These are phyloP conservation scores for Sebastes aleutianus DNA, from an alignment of 2,797 vertebrate species.

Conservation along the genomic window DNA sequence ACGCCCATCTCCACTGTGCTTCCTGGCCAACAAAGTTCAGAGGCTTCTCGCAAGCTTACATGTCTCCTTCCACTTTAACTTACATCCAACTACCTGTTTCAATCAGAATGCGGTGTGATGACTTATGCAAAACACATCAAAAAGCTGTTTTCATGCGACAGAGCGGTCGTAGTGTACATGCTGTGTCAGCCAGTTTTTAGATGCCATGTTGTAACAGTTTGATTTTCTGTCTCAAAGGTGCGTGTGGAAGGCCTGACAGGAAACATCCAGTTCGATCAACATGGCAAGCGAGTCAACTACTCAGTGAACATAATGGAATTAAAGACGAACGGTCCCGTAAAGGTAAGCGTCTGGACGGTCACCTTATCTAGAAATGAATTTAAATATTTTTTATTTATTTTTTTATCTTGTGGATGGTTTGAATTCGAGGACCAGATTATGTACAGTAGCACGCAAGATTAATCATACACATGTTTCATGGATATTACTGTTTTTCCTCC, in stretches of 20 bases:
- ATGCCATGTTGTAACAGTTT: background rate
- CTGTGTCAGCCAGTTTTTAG: background rate
- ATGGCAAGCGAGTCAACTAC: conserved; percentile 97
- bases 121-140: background rate
- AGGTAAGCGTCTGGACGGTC: conserved; percentile 80
- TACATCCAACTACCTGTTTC: background rate
- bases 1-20: background rate
- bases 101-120: background rate
- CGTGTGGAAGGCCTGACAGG: conserved; percentile 96
- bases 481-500: conserved; percentile 16
- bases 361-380: background rate
- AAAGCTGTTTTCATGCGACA: background rate
- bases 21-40: background rate
- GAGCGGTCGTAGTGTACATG: background rate
- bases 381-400: background rate
- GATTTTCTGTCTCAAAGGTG: conserved; percentile 81
- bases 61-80: background rate
- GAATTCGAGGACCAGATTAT: background rate
- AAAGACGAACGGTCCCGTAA: conserved; percentile 95
- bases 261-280: conserved; percentile 99
- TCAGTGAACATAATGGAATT: conserved; percentile 98
- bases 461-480: background rate
- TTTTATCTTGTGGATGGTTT: background rate
- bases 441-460: background rate
- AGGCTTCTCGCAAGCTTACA: background rate